Conservation (phyloP, 2,113 vertebrate species). For the Cyprinus carpio region DNA sequence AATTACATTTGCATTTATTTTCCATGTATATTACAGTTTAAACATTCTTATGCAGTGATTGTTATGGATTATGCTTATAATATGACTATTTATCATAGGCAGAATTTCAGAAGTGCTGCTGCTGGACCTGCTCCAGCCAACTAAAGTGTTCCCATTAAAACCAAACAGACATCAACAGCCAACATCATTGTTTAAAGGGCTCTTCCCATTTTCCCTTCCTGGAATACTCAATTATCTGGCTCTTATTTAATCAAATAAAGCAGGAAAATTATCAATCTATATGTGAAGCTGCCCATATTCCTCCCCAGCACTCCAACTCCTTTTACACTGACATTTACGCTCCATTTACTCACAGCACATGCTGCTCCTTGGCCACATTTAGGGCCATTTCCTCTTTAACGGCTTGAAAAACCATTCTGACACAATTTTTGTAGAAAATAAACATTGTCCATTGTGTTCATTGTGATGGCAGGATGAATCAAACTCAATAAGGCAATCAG, state of each 20-base stretch:
- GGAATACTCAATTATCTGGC: conserved; percentile 42
- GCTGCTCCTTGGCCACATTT: neutral
- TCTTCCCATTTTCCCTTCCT: conserved; percentile 34
- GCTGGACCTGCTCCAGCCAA: conserved; percentile 19
- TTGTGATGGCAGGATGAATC: neutral
- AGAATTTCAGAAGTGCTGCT: neutral
- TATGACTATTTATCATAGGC: no score
- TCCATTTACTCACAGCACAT: neutral
- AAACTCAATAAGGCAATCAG: neutral
- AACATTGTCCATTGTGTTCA: neutral
- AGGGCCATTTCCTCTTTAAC: neutral
- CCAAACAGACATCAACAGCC: conserved; percentile 21
- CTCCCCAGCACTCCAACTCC: neutral
- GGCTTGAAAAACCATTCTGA: neutral
- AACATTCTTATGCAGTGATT: neutral
- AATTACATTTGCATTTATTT: neutral
- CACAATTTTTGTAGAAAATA: neutral
- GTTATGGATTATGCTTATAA: neutral
- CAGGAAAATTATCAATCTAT: conserved; percentile 38
- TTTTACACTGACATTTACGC: neutral
- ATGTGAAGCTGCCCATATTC: conserved; percentile 8
- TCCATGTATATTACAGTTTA: neutral
- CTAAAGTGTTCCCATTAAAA: conserved; percentile 38
- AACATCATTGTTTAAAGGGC: conserved; percentile 36
- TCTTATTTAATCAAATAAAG: conserved; percentile 42